Evolutionary conservation across 2,113 vertebrate species (phyloP).

Genomic region (Petromus typicus): DNA sequence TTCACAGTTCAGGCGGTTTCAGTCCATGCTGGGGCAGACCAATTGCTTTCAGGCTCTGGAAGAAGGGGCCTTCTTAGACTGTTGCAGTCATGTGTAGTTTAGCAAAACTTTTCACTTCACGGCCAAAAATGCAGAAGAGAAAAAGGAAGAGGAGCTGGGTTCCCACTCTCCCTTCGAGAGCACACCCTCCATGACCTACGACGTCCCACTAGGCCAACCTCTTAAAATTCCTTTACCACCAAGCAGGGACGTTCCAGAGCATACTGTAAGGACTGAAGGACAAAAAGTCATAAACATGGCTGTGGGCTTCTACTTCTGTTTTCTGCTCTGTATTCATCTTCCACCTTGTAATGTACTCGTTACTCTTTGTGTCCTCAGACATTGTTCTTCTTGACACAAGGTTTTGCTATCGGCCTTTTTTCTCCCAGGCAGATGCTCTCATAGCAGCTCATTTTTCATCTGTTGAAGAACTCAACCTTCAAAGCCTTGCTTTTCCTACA

Average conservation of each 20-base stretch:
- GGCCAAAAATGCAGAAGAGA: neutral
- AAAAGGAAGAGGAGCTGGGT: neutral
- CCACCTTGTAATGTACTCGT: neutral
- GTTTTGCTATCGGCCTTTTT: neutral
- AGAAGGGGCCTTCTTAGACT: neutral
- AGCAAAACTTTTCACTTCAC: neutral
- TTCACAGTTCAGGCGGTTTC: neutral
- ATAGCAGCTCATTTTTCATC: neutral
- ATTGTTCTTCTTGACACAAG: neutral
- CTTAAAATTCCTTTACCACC: neutral
- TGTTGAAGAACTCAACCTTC: neutral
- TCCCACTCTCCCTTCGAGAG: neutral
- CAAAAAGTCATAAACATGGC: neutral
- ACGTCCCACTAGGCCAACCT: neutral
- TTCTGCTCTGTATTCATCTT: neutral
- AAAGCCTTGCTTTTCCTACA: neutral
- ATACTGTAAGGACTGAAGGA: neutral
- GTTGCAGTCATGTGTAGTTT: neutral
- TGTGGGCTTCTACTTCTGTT: neutral
- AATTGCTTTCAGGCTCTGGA: neutral
- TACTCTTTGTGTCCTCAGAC: neutral
- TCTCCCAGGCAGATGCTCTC: neutral
- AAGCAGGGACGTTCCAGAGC: no score
- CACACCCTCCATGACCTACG: neutral
- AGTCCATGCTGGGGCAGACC: neutral